Evolutionary conservation across 1,140 invertebrate genomes (phyloP).

Genomic region (Drosophila nebulosa): DNA sequence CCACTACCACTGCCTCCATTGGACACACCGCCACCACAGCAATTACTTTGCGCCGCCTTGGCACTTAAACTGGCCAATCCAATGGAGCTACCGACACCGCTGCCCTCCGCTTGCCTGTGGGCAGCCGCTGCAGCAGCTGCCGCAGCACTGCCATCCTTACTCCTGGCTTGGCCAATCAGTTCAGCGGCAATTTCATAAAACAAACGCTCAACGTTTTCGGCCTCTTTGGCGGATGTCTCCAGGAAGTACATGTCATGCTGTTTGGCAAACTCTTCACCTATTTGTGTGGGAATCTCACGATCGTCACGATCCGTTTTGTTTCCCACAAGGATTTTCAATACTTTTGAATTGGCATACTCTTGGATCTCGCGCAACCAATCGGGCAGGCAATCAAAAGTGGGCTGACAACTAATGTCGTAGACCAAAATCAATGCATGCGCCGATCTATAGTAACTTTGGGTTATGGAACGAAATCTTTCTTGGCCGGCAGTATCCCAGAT

Average conservation of each 20-base stretch:
- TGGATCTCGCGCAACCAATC: constrained; percentile 98
- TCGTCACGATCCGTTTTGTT: constrained; percentile 98
- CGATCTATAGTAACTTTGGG: constrained; percentile 98
- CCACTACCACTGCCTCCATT: constrained; percentile 28
- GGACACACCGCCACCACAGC: constrained; percentile 50
- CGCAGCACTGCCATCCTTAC: constrained; percentile 63
- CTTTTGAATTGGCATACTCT: constrained; percentile 97
- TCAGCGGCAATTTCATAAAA: constrained; percentile 98
- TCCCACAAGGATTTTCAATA: constrained; percentile 94
- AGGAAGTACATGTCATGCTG: constrained; percentile 98
- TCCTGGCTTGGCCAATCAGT: constrained; percentile 88
- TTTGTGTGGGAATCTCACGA: constrained; percentile 95
- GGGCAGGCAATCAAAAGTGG: constrained; percentile 97
- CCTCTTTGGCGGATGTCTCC: constrained; percentile 99
- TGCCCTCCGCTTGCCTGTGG: constrained; percentile 46
- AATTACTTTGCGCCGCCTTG: constrained; percentile 72
- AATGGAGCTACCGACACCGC: constrained; percentile 44
- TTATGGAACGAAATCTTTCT: constrained; percentile 96
- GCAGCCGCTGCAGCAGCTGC: constrained; percentile 55
- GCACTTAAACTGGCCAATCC: constrained; percentile 67
- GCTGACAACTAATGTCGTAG: constrained; percentile 98
- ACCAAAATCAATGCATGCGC: constrained; percentile 98
- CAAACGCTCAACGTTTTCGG: constrained; percentile 97
- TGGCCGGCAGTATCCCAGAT: constrained; percentile 95
- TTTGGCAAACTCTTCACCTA: constrained; percentile 97